Evolutionary conservation across 2,888 invertebrate genomes (phyloP), one percentile per base, ranked within the genome.

Genomic region (Cremastinae sp.): DNA sequence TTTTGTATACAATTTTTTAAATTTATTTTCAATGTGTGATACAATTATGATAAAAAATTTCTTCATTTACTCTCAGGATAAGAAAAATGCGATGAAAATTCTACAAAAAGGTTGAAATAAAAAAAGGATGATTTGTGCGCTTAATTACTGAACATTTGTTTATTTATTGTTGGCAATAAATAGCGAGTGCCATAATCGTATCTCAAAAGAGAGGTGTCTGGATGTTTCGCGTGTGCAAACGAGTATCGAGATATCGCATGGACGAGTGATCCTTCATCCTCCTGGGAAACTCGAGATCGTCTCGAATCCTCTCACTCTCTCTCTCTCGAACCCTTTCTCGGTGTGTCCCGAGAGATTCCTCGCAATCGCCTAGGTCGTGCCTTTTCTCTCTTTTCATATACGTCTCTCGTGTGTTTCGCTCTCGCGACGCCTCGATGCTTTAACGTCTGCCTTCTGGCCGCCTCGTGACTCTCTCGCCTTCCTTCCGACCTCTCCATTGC

Each of bases 271-370:
- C 73, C 73, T 73, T 73, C 72, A 76, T 76, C 69, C 72, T 76
- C 59, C 73, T 28, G 76, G 69, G 72, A 76, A 73, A 73, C 69
- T 75, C 64, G 74, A 76, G 76, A 76, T 76, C 73, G 69, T 73
- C 73, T 69, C 69, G 76, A 65, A 76, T 68, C 66, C 62, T 74
- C 45, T 18, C 28, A 10, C 49, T 20, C 69, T 64, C 22, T 12
- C 28, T 55, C 45, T 12, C 53, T 39, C 22, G 20, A 55, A 14
- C 55, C 55, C 62, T 22, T 45, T 68, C 58, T 55, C 66, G 37
- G 37, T 22, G 28, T 61, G 68, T 75, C 72, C 75, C 71, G 56
- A 41, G 74, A 68, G 74, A 74, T 74, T 74, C 62, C 62, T 35
- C 41, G 62, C 62, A 68, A 74, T 74, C 68, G 39, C 62, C 43